phyloP scores from a whole-genome alignment of 1,140 invertebrate genomes.

The Steinernema khuongi region DNA sequence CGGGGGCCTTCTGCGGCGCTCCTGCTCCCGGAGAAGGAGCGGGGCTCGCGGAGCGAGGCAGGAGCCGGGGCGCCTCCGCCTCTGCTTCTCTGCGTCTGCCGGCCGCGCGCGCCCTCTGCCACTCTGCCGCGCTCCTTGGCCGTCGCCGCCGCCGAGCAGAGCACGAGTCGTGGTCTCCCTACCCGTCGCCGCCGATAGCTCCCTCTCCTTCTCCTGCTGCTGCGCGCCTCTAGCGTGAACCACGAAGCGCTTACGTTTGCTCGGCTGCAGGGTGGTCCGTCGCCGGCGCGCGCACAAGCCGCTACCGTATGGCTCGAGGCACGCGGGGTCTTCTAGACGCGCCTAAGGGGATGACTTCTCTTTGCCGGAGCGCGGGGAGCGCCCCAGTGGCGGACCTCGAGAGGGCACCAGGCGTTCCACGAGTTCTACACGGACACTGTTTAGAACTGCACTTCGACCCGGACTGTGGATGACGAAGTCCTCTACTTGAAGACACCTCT shows the following conservation, averaged over 20 bases:
- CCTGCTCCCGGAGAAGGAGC: too few relatives aligned
- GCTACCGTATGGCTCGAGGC: not conserved
- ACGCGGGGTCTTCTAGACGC: too few relatives aligned
- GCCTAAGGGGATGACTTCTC: too few relatives aligned
- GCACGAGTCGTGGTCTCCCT: too few relatives aligned
- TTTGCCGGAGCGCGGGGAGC: not conserved
- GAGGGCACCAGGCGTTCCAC: not conserved
- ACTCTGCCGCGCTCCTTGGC: not conserved
- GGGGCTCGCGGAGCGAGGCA: too few relatives aligned
- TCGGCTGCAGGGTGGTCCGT: too few relatives aligned
- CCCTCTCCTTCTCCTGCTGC: too few relatives aligned
- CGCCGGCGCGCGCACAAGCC: not conserved
- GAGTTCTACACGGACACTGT: conserved; percentile 29
- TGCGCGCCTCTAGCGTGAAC: not conserved
- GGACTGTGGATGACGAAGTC: conserved; percentile 83
- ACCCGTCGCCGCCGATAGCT: too few relatives aligned
- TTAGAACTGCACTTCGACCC: conserved; percentile 75
- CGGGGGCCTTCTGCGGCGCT: too few relatives aligned
- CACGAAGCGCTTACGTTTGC: not conserved
- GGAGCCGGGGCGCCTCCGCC: not conserved
- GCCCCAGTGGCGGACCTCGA: too few relatives aligned
- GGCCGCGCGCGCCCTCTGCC: not conserved
- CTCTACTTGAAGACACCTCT: conserved; percentile 74
- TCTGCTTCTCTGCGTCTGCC: not conserved
- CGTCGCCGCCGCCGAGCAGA: too few relatives aligned